Evolutionary conservation across 2,113 vertebrate species (phyloP).

Genomic region (Balaeniceps rex): DNA sequence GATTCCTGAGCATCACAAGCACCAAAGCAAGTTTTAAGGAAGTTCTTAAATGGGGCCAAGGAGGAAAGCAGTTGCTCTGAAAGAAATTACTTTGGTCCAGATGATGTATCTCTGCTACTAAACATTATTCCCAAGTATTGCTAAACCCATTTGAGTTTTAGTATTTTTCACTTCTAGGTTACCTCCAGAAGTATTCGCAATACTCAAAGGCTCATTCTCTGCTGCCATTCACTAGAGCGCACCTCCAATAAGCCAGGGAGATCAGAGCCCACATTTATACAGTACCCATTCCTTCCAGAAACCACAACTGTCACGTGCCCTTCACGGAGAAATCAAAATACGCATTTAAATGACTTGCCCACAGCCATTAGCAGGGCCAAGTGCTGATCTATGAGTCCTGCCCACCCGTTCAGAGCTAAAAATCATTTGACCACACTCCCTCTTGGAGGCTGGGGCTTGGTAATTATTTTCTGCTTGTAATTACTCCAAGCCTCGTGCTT

Average conservation of each 20-base stretch:
- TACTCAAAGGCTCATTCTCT: neutral
- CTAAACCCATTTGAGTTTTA: neutral
- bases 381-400: neutral
- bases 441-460: neutral
- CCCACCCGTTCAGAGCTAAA: neutral
- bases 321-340: neutral
- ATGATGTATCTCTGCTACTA: neutral
- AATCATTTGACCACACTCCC: neutral
- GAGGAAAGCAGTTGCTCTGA: neutral
- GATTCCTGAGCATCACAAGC: neutral
- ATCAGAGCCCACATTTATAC: neutral
- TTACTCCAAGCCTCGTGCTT: neutral
- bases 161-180: neutral
- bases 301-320: neutral
- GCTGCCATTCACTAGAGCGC: neutral
- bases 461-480: slow-evolving; percentile 13
- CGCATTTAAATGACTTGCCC: neutral
- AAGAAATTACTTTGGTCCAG: neutral
- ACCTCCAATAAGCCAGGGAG: neutral
- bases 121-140: neutral
- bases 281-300: neutral
- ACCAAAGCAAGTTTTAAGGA: neutral
- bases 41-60: neutral
- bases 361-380: neutral
- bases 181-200: neutral